These are phyloP conservation scores for Thelaira solivaga DNA, from an alignment of 2,888 invertebrate genomes.

Conservation along the genomic window DNA sequence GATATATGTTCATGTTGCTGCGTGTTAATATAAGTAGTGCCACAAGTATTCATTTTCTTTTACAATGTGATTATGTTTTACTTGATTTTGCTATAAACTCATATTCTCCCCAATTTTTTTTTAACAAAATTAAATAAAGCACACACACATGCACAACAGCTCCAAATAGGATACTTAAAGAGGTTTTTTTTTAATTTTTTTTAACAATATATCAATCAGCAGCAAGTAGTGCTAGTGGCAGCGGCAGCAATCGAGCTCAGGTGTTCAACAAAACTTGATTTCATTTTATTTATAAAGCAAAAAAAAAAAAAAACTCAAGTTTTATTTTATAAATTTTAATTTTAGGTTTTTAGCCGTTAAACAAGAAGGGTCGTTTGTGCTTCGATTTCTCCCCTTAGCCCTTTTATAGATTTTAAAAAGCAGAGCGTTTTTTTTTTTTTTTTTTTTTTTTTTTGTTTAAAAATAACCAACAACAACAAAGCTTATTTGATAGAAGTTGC, in stretches of 20 bases:
- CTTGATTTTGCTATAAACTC: constrained; percentile 15
- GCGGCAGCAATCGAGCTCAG: constrained; percentile 51
- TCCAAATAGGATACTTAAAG: constrained; percentile 1
- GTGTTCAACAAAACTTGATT: constrained; percentile 61
- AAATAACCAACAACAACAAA: too few species aligned
- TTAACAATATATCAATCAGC: constrained; percentile 53
- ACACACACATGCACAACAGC: constrained; percentile 7
- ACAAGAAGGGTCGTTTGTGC: constrained; percentile 12
- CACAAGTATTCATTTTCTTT: constrained; percentile 52
- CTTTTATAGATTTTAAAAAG: background rate
- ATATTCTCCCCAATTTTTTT: constrained; percentile 44
- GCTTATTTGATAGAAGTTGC: background rate
- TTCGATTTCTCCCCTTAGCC: too few species aligned
- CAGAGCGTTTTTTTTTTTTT: background rate
- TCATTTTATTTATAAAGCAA: constrained; percentile 37
- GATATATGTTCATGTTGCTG: background rate
- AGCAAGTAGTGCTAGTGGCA: too few species aligned
- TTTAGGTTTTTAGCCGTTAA: constrained; percentile 24
- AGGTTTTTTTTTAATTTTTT: background rate
- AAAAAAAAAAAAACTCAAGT: background rate
- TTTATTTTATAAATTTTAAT: constrained; percentile 16
- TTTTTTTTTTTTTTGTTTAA: too few species aligned
- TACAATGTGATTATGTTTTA: constrained; percentile 30
- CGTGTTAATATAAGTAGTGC: constrained; percentile 39
- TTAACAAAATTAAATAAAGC: constrained; percentile 10